Evolutionary conservation across 2,888 invertebrate genomes (phyloP), one percentile per base, ranked within the genome.

Genomic region (Boloria euphrosyne): DNA sequence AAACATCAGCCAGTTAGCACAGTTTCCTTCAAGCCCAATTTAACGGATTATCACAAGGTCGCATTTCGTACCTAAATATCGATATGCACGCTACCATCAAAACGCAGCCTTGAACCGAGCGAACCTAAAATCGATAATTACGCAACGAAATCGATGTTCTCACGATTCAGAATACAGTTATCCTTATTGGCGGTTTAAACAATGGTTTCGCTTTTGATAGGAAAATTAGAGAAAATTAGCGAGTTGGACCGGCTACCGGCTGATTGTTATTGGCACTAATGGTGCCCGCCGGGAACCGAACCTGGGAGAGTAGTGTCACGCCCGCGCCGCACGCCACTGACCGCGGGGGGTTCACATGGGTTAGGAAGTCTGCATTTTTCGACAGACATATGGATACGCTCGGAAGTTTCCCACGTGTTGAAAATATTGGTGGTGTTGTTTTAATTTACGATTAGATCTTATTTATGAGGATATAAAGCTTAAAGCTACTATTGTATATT

Each of bases 211-310:
- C 77, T 85, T 91, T 89, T 91, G 91, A 91, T 91, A 90, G 85
- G 91, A 90, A 91, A 92, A 92, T 92, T 90, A 91, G 90, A 85
- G 87, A 86, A 90, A 91, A 92, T 92, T 91, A 91, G 87, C 82
- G 83, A 84, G 82, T 80, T 77, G 77, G 74, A 80, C 78, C 76
- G 78, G 89, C 91, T 92, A 91, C 91, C 85, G 91, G 76, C 86
- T 85, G 90, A 89, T 87, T 85, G 90, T 90, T 92, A 90, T 88
- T 87, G 89, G 83, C 73, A 80, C 78, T 91, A 91, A 92, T 91
- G 75, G 89, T 85, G 91, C 90, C 91, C 86, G 79, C 82, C 83
- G 89, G 91, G 89, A 81, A 75, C 81, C 84, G 83, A 82, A 84
- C 85, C 81, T 78, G 75, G 77, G 78, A 75, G 75, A 78, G 77